Percentiles rank a stretch among this genome's conserved stretches.
Conservation (phyloP, 64 coral and sea anemone species). For the Actinia equina region DNA sequence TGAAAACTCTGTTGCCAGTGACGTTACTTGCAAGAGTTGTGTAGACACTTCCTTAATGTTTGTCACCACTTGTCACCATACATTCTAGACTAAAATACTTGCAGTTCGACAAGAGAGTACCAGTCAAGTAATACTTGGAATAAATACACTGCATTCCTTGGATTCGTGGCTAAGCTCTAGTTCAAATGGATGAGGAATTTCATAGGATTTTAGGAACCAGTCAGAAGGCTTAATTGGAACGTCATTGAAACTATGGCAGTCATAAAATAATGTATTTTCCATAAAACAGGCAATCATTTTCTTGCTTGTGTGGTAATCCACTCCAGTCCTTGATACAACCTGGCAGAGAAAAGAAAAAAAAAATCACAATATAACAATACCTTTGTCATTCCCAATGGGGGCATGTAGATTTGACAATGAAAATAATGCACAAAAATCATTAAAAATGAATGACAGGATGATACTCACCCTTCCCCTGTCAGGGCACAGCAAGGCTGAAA, state of each 20-base stretch:
- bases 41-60: no score
- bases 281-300: slow-evolving; percentile 82
- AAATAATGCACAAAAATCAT: no score
- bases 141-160: no score
- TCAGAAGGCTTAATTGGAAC: background rate
- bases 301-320: slow-evolving; percentile 89
- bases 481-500: slow-evolving; percentile 87
- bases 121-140: no score
- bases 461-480: slow-evolving; percentile 89
- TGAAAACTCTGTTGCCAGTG: no score
- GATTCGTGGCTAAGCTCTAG: no score
- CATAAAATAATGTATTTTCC: slow-evolving; percentile 47
- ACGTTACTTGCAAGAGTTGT: no score
- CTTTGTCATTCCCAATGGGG: background rate
- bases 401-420: no score
- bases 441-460: no score
- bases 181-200: background rate
- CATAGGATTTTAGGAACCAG: background rate
- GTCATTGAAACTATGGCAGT: background rate
- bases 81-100: no score
- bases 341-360: background rate
- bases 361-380: background rate
- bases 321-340: slow-evolving; percentile 79
- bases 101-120: no score
- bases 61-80: no score